Evolutionary conservation across 2,888 invertebrate species (phyloP), one percentile per base, ranked within the genome.

Genomic region (Himalopsyche kuldschensis): DNA sequence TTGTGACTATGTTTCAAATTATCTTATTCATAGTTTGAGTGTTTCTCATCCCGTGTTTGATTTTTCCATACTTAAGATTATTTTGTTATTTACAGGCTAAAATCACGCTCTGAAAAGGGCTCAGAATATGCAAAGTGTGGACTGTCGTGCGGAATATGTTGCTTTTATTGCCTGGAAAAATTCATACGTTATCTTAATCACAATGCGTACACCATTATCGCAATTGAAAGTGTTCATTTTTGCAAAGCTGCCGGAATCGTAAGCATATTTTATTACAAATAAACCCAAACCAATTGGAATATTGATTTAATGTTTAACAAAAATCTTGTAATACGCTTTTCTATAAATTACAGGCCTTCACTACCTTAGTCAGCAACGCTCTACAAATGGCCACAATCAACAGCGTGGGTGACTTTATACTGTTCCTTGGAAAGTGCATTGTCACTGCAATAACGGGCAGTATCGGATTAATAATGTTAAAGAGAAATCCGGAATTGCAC

Each of bases 161-260:
- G 98, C 88, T 96, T 98, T 88, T 97, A 96, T 90, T 95, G 97
- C 88, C 92, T 98, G 87, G 98, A 98, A 89, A 97, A 96, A 89
- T 97, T 97, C 88, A 95, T 98, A 86, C 94, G 96, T 47, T 98
- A 96, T 88, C 92, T 99, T 88, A 98, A 98, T 90, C 97, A 97
- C 89, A 98, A 98, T 89, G 98, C 98, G 0, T 98, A 98, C 88
- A 97, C 98, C 0, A 96, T 98, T 78, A 96, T 98, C 84, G 97
- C 98, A 11, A 97, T 98, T 87, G 97, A 97, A 90, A 96, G 98
- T 80, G 95, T 95, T 84, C 95, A 96, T 89, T 98, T 98, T 90
- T 98, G 97, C 88, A 95, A 96, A 87, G 97, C 98, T 63, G 97
- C 98, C 79, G 95, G 93, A 88, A 96, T 95, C 90, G 98, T 97